phyloP scores from a whole-genome alignment of 2,797 vertebrate species.

The Protonibea diacanthus region DNA sequence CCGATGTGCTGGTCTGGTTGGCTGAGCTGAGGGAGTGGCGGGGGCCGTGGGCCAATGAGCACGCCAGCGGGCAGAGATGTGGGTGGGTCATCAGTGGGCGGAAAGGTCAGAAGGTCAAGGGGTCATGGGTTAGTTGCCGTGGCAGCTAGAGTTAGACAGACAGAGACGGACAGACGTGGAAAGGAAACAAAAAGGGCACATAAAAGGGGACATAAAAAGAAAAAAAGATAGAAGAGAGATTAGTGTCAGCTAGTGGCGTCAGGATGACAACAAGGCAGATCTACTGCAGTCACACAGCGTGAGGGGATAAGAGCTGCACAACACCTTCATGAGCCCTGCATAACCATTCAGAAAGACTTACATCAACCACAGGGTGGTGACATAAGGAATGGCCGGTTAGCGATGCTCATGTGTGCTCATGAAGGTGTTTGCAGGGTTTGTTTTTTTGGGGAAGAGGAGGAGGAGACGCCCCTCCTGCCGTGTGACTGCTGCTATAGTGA shows the following conservation, averaged over 20 bases:
- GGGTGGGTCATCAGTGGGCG: slow-evolving; percentile 99
- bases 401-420: slow-evolving; percentile 81
- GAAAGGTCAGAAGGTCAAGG: slow-evolving; percentile 99
- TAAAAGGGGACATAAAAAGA: slow-evolving; percentile 92
- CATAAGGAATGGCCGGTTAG: slow-evolving; percentile 66
- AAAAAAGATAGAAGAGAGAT: slow-evolving; percentile 99
- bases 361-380: slow-evolving; percentile 74
- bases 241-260: slow-evolving; percentile 99
- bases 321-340: slow-evolving; percentile 83
- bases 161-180: slow-evolving; percentile 87
- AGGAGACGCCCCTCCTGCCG: slow-evolving; percentile 57
- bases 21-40: slow-evolving; percentile 92
- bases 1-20: slow-evolving; percentile 81
- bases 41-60: slow-evolving; percentile 98
- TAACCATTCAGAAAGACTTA: slow-evolving; percentile 90
- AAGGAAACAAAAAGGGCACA: slow-evolving; percentile 85
- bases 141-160: slow-evolving; percentile 99
- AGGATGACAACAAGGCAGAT: slow-evolving; percentile 99
- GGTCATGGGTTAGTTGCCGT: slow-evolving; percentile 99
- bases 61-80: slow-evolving; percentile 97
- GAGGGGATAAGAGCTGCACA: slow-evolving; percentile 70
- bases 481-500: slow-evolving; percentile 77
- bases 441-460: not conserved
- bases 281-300: slow-evolving; percentile 93
- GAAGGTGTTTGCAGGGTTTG: slow-evolving; percentile 52